Base-by-base conservation (phyloP, 2,113 vertebrate genomes). In the Aleadryas rufinucha region DNA sequence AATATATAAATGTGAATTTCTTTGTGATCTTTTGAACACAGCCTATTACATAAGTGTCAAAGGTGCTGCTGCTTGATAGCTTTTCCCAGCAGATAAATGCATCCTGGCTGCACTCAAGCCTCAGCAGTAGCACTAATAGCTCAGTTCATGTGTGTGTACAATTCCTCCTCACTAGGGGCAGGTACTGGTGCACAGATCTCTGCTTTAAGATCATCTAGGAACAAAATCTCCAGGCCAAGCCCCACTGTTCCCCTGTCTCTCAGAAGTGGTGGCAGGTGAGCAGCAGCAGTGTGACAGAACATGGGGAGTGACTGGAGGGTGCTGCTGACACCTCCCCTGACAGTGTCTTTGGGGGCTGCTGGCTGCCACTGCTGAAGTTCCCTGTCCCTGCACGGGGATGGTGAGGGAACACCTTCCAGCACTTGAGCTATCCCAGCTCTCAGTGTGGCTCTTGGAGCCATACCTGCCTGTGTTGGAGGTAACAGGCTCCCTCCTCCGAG, bases 21-120 rank as follows among this genome's bases (percentile, higher is more conserved):
- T 81, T 68, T 44, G 78, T 90, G 72, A 53, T 96, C 50, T 69
- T 87, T 35, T 66, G 70, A 81, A 37, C 52, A 66, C 19, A 23
- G 72, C 30, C 30, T 33, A 52, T 87, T 89, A 44, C 24, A 33
- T 18, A 23, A 50, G 31, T 68, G 81, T 87, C 77, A 91, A 9
- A 89, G 84, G 84, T 94, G 84, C 39, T 95, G 47, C 60, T 78
- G 60, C 70, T 57, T 33, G 0, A 30, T 61, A 37, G 91, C 66
- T 94, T 95, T 72, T 61, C 37, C 69, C 39, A 74, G 72, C 54
- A 78, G 57, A 59, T 50, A 66, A 91, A 66, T 52, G 11, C 16
- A 30, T 42, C 33, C 69, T 70, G 68, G 16, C 82, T 61, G 28
- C 75, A 13, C 49, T 45, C 56, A 33, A 84, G 10, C 31, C n/a